Percentiles rank a stretch among this genome's conserved stretches.
phyloP scores from a whole-genome alignment of 2,113 vertebrate genomes.

The Clarias magur region DNA sequence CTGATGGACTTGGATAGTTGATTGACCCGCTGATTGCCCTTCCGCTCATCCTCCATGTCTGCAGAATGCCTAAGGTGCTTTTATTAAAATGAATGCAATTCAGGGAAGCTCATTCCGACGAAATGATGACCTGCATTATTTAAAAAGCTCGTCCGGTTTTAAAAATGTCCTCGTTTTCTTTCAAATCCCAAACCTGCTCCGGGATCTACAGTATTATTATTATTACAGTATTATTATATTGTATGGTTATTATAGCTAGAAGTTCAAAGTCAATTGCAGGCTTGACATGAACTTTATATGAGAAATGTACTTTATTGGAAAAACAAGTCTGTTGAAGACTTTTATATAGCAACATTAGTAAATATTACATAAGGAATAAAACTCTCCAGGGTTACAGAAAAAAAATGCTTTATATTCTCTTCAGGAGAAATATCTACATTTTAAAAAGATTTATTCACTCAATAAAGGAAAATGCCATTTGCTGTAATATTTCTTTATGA shows the following conservation, averaged over 20 bases:
- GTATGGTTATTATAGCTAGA: not conserved
- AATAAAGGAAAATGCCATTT: not conserved
- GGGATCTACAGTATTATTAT: not conserved
- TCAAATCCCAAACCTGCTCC: not conserved
- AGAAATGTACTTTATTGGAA: not conserved
- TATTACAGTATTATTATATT: no score
- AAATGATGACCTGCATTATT: not conserved
- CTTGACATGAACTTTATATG: not conserved
- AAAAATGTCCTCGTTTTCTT: not conserved
- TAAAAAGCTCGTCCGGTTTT: not conserved
- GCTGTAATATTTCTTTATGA: not conserved
- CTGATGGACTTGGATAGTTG: conserved; percentile 5
- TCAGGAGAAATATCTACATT: not conserved
- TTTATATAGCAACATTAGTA: not conserved
- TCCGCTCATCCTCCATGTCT: not conserved
- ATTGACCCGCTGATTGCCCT: conserved; percentile 18
- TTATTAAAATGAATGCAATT: conserved; percentile 4
- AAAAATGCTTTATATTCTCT: not conserved
- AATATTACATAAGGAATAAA: not conserved
- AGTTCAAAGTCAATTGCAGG: not conserved
- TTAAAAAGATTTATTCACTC: not conserved
- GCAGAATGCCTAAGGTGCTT: not conserved
- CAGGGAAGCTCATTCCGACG: not conserved
- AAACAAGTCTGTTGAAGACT: not conserved
- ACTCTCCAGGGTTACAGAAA: not conserved